Base-by-base conservation (phyloP, 2,888 invertebrate species). In the Anthrax anthrax region DNA sequence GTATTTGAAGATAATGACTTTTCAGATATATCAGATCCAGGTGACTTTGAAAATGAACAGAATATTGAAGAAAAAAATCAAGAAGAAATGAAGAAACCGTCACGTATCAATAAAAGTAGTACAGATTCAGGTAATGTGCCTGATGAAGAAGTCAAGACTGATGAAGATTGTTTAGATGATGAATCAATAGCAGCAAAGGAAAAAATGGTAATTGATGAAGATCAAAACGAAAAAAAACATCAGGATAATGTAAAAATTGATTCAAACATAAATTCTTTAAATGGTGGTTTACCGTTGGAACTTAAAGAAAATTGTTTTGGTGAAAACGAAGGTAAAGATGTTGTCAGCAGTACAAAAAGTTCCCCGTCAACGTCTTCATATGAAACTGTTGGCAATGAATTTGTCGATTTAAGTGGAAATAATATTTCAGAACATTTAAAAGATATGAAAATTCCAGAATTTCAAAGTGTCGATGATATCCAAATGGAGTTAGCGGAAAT, bases 1-100 rank as follows among this genome's bases (percentile, higher is more conserved):
- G 65, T 70, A 51, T 72, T 74, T 61, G 71, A 73, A 57, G 70
- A 72, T 58, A 67, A 65, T 63, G 72, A 74, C 64, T 61, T 72
- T 60, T 71, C 72, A 56, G 59, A 75, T 63, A 67, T 74, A 65
- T 70, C 70, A 55, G 69, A 75, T 69, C 58, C 73, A 53, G 58
- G 71, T 43, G 58, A 64, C 38, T 55, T 64, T 18, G 64, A 67
- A 47, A 59, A 58, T 13, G 61, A 64, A n/a, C 59, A 63, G 14
- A 45, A 47, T 19, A 18, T 13, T 13, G 29, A 37, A 38, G 23
- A 38, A 14, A 39, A 44, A 14, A 18, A 42, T 14, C 19, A 17
- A 16, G 38, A 42, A 2, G 46, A 45, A 37, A 40, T 41, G 17
- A 44, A 40, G 16, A 41, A 65, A n/a, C 60, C 63, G 44, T 57